These are phyloP conservation scores for Melinopterus prodromus DNA, from an alignment of 2,888 invertebrate genomes.

Conservation along the genomic window DNA sequence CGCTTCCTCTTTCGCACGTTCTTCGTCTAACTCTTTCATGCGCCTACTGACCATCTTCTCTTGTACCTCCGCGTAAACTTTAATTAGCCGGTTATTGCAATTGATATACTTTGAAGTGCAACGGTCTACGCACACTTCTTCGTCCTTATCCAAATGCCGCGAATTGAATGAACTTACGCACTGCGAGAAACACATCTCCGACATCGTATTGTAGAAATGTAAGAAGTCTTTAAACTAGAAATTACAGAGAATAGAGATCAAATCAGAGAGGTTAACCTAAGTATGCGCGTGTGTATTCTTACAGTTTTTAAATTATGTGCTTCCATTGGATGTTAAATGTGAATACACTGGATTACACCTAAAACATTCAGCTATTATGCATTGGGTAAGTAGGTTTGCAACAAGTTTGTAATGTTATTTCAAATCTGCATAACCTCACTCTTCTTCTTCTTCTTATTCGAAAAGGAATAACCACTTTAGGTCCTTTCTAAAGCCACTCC, in stretches of 20 bases:
- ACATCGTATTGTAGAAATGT: slow-evolving; percentile 35
- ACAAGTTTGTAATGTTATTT: slow-evolving; percentile 1
- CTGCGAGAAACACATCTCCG: slow-evolving; percentile 34
- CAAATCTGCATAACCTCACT: too few species aligned
- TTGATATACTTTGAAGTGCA: slow-evolving; percentile 34
- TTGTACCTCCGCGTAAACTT: slow-evolving; percentile 33
- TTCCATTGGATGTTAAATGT: slow-evolving; percentile 27
- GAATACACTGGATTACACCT: background rate
- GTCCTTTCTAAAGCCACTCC: too few species aligned
- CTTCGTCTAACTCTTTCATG: slow-evolving; percentile 31
- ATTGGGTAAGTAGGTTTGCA: too few species aligned
- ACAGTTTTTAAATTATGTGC: slow-evolving; percentile 35
- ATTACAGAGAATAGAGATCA: background rate
- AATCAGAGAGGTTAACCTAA: background rate
- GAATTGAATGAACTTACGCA: slow-evolving; percentile 31
- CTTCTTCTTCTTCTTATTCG: too few species aligned
- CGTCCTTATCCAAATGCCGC: slow-evolving; percentile 28
- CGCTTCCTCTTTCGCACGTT: slow-evolving; percentile 27
- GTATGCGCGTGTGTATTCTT: slow-evolving; percentile 14
- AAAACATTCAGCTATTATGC: background rate
- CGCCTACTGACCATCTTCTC: slow-evolving; percentile 32
- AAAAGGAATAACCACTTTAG: too few species aligned
- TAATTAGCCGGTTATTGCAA: slow-evolving; percentile 35
- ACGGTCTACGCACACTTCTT: slow-evolving; percentile 32
- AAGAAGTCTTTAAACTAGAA: slow-evolving; percentile 36